phyloP scores from a whole-genome alignment of 2,113 vertebrate genomes.

The Chelonoidis abingdonii region DNA sequence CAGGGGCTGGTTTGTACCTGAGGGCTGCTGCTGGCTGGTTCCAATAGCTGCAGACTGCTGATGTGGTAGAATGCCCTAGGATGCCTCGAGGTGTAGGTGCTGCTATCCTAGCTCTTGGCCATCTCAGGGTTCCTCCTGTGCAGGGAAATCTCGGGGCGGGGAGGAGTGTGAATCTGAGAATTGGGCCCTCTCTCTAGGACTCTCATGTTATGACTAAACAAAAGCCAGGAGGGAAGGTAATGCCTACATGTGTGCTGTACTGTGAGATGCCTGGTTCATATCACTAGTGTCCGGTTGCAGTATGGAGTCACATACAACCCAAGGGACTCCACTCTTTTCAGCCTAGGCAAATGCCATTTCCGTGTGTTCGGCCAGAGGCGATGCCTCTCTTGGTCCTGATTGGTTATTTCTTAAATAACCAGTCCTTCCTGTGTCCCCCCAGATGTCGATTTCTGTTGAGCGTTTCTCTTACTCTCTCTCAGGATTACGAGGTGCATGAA shows the following conservation, averaged over 20 bases:
- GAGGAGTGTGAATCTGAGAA: not conserved
- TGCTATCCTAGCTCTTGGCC: not conserved
- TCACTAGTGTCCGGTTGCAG: not conserved
- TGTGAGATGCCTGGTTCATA: not conserved
- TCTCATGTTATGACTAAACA: not conserved
- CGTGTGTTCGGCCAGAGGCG: not conserved
- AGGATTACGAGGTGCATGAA: slow-evolving; percentile 96
- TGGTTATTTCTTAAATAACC: not conserved
- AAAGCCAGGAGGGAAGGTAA: not conserved
- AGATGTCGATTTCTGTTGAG: not conserved
- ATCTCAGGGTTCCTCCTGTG: not conserved
- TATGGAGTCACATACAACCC: not conserved
- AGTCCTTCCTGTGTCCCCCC: not conserved
- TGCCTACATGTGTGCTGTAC: not conserved
- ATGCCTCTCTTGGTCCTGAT: not conserved
- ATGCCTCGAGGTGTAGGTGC: too few relatives aligned
- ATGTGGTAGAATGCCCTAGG: not conserved
- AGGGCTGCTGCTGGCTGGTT: too few relatives aligned
- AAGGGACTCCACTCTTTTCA: not conserved
- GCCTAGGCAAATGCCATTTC: not conserved
- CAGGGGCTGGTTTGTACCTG: not conserved
- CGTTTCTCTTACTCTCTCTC: slow-evolving; percentile 22
- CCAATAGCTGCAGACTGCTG: not conserved
- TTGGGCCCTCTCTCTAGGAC: not conserved
- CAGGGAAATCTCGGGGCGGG: not conserved